Evolutionary conservation across 2,888 invertebrate species (phyloP).

Genomic region (Eustalomyia histrio): DNA sequence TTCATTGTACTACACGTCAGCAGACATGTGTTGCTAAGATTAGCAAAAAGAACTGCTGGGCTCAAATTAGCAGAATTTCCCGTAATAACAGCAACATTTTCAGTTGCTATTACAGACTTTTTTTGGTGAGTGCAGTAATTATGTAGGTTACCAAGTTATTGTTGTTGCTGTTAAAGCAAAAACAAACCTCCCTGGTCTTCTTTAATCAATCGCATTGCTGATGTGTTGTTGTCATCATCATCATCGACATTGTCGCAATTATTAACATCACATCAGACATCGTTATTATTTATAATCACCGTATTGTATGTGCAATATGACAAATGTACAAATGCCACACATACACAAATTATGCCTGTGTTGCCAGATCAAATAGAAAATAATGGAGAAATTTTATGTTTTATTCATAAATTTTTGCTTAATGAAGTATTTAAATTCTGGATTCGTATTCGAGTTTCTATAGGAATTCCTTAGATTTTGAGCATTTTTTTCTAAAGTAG

Average conservation of each 20-base stretch:
- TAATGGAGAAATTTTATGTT: too few species aligned
- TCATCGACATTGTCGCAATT: slow-evolving; percentile 46
- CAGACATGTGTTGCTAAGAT: too few species aligned
- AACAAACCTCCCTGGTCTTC: slow-evolving; percentile 1
- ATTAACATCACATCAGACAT: slow-evolving; percentile 32
- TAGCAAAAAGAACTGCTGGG: too few species aligned
- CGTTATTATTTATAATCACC: slow-evolving; percentile 2
- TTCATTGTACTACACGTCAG: too few species aligned
- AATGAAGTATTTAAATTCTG: too few species aligned
- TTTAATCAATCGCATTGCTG: slow-evolving; percentile 42
- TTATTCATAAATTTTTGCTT: too few species aligned
- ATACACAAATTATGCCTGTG: background rate
- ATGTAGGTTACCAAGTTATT: background rate
- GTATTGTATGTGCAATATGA: slow-evolving; percentile 2
- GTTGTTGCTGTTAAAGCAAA: background rate
- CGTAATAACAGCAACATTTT: too few species aligned
- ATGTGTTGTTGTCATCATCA: slow-evolving; percentile 32
- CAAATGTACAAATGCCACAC: background rate
- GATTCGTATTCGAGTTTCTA: too few species aligned
- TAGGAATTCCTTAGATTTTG: too few species aligned
- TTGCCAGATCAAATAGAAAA: background rate
- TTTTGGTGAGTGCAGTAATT: background rate
- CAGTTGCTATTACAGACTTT: too few species aligned
- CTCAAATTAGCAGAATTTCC: too few species aligned
- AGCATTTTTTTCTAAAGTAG: too few species aligned